These are phyloP conservation scores for Trilocha varians DNA, from an alignment of 2,888 invertebrate genomes.

Conservation along the genomic window DNA sequence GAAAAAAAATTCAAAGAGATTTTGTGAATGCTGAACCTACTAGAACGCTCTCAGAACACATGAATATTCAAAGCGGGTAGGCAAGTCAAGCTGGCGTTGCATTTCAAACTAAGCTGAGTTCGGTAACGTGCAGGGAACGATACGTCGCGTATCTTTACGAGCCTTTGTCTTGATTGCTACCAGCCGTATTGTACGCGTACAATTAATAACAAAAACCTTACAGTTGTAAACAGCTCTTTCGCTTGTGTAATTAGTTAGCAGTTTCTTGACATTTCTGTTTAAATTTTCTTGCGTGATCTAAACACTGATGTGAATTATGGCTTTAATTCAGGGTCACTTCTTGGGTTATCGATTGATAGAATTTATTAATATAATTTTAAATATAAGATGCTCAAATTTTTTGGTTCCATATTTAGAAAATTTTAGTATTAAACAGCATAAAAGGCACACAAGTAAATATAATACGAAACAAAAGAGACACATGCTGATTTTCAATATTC, in stretches of 20 bases:
- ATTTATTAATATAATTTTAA: not conserved
- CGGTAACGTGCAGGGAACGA: slow-evolving; percentile 28
- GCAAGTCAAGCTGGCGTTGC: slow-evolving; percentile 1
- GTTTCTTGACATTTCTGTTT: too few species aligned
- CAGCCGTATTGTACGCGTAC: slow-evolving; percentile 34
- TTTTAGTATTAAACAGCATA: too few species aligned
- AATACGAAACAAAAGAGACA: too few species aligned
- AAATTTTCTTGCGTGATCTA: too few species aligned
- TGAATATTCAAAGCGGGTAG: not conserved
- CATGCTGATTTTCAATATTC: too few species aligned
- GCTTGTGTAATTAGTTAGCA: slow-evolving; percentile 23
- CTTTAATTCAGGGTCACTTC: too few species aligned
- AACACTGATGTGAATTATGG: too few species aligned
- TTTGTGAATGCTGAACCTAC: not conserved
- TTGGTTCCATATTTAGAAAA: too few species aligned
- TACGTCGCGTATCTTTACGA: slow-evolving; percentile 57
- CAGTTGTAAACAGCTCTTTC: slow-evolving; percentile 14
- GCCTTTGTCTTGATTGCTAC: slow-evolving; percentile 59
- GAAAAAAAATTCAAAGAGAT: too few species aligned
- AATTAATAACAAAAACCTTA: slow-evolving; percentile 13
- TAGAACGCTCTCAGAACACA: not conserved
- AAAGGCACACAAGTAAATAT: too few species aligned
- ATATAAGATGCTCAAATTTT: not conserved
- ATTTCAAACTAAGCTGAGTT: slow-evolving; percentile 16
- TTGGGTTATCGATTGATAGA: too few species aligned